Base-by-base conservation (phyloP, 2,888 invertebrate genomes). In the Mactromeris polynyma region DNA sequence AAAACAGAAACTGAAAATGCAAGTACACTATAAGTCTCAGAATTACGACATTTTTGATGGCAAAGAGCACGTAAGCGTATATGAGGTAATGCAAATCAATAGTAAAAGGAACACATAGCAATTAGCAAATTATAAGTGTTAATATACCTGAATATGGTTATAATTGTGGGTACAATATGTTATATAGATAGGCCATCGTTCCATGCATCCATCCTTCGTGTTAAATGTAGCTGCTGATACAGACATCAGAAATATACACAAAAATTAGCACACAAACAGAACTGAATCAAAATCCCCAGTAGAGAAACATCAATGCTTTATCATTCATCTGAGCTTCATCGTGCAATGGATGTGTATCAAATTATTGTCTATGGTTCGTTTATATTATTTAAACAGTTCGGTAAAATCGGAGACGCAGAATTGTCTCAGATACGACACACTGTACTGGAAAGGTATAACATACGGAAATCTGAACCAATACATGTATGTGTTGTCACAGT, bases 151-250 rank as follows among this genome's bases (percentile, higher is more conserved):
- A 33, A 40, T 85, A 85, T 51, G 81, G 79, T 78, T 58, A 78
- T 73, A 73, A 73, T 36, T 80, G 64, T 78, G 73, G 81, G 46
- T 83, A 83, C 79, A 84, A 81, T 26, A 64, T 81, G 33, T 80
- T 77, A 90, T 33, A 87, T 54, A 69, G 80, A 83, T 81, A 89
- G 90, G 91, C 88, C 88, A 83, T 69, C 81, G 83, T 84, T 89
- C 88, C 92, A 93, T 93, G 92, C 92, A 91, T 91, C 91, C 90
- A 91, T 93, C 91, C 88, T 26, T 77, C 84, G 36, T 90, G 90
- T 90, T 90, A 90, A 36, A 81, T 33, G 89, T 40, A 69, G 89
- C 86, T 89, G 87, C 87, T 77, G 31, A 86, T 69, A 73, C 73
- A 81, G 6, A 81, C 38, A 54, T 51, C 73, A 86, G 81, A 86